A percentile compares a stretch with the other conserved stretches of the same genome.
phyloP scores from a whole-genome alignment of 2,113 vertebrate genomes.

The Ptychochromis oligacanthus region DNA sequence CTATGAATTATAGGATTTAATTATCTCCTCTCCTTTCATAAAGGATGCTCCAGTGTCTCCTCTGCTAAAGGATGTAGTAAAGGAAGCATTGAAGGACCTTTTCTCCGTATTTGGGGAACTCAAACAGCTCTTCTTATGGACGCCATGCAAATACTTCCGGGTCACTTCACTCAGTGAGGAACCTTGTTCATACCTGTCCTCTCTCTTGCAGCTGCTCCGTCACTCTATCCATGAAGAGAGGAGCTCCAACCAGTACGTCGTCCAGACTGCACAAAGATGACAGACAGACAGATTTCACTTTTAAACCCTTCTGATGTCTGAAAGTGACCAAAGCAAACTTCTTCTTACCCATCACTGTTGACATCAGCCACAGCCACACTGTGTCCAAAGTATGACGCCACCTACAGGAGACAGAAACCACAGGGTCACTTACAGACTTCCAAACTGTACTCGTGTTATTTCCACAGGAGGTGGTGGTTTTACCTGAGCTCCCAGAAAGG shows the following conservation, averaged over 20 bases:
- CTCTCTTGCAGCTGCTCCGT: conserved; percentile 34
- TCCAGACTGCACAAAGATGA: conserved; percentile 2
- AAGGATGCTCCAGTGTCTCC: too few species aligned
- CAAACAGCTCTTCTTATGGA: too few species aligned
- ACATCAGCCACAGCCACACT: conserved; percentile 26
- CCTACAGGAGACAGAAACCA: conserved; percentile 12
- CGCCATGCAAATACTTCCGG: too few species aligned
- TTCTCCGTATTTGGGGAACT: too few species aligned
- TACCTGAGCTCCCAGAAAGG: conserved; percentile 36
- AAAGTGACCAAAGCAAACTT: neutral
- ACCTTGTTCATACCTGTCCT: conserved; percentile 23
- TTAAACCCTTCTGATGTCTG: neutral
- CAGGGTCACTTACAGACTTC: neutral
- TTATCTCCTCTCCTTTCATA: too few species aligned
- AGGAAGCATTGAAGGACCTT: too few species aligned
- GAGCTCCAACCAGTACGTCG: conserved; percentile 34
- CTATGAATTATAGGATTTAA: too few species aligned
- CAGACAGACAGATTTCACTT: neutral
- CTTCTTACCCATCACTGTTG: conserved; percentile 31
- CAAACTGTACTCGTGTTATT: neutral
- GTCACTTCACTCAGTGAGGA: too few species aligned
- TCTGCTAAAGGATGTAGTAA: too few species aligned
- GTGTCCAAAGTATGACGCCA: conserved; percentile 45
- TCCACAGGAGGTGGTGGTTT: neutral
- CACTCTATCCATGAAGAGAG: conserved; percentile 45